These are phyloP conservation scores for Dynastes grantii DNA, from an alignment of 2,888 invertebrate genomes.

Conservation along the genomic window DNA sequence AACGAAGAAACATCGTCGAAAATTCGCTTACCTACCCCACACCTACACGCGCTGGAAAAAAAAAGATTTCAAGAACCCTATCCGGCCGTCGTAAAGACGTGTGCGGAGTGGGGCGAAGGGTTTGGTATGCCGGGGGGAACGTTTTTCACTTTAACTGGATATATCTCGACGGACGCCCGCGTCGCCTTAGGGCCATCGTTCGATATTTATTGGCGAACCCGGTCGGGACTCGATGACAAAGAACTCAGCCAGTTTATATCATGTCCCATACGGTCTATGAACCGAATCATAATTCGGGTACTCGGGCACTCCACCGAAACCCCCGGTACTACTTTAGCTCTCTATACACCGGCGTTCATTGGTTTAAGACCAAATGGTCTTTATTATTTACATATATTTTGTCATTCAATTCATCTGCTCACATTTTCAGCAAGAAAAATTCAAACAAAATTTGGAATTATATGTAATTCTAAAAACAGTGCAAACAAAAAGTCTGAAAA, in stretches of 20 bases:
- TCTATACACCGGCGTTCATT: too few species aligned
- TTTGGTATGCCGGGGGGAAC: slow-evolving; percentile 46
- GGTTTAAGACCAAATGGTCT: too few species aligned
- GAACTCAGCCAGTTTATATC: slow-evolving; percentile 62
- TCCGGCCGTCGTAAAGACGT: neutral
- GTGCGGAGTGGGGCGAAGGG: too few species aligned
- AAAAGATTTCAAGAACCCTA: neutral
- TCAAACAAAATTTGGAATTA: too few species aligned
- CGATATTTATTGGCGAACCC: slow-evolving; percentile 63
- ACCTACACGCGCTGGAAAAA: neutral
- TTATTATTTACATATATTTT: too few species aligned
- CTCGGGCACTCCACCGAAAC: slow-evolving; percentile 48
- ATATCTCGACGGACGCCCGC: slow-evolving; percentile 56
- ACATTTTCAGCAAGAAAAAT: too few species aligned
- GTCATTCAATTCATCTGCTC: too few species aligned
- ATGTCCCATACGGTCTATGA: slow-evolving; percentile 63
- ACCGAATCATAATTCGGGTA: slow-evolving; percentile 64
- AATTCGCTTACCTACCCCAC: neutral
- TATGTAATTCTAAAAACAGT: too few species aligned
- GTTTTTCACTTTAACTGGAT: slow-evolving; percentile 59
- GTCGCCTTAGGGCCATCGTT: slow-evolving; percentile 58
- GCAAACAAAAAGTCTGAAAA: too few species aligned
- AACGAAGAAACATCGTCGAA: slow-evolving; percentile 10
- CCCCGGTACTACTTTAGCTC: neutral
- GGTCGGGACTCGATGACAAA: slow-evolving; percentile 62